A percentile compares a stretch with the other conserved stretches of the same genome.
These are phyloP conservation scores for Disparrhopalites patrizii DNA, from an alignment of 2,888 invertebrate genomes.

Conservation along the genomic window DNA sequence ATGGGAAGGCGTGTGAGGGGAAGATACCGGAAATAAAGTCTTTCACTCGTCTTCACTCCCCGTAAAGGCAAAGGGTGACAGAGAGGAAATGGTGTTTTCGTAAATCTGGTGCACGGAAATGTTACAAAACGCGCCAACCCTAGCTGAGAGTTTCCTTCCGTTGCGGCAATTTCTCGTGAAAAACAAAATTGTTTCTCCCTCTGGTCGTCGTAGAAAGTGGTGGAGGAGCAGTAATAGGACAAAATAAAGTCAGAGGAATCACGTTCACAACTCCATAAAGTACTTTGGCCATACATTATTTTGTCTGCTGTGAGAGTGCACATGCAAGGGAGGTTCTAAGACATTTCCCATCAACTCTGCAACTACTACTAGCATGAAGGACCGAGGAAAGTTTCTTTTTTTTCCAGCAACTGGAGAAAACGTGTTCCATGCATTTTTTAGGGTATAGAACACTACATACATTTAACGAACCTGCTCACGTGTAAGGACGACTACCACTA, in stretches of 20 bases:
- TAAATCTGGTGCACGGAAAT: background rate
- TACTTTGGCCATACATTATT: background rate
- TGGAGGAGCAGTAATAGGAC: background rate
- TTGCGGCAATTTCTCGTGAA: background rate
- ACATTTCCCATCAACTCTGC: too few relatives aligned
- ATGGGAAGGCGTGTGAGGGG: background rate
- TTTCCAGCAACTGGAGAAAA: too few relatives aligned
- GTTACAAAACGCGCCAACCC: background rate
- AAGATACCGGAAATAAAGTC: constrained; percentile 18
- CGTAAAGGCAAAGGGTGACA: background rate
- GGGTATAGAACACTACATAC: too few relatives aligned
- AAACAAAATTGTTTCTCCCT: too few relatives aligned
- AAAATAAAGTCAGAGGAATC: background rate
- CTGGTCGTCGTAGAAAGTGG: background rate
- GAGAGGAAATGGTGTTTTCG: constrained; percentile 12
- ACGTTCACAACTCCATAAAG: background rate
- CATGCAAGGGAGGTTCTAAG: too few relatives aligned
- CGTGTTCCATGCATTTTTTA: too few relatives aligned
- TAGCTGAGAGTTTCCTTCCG: constrained; percentile 3
- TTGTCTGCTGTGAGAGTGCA: too few relatives aligned
- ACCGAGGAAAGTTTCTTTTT: too few relatives aligned
- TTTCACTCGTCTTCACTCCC: constrained; percentile 10
- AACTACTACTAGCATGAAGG: too few relatives aligned
- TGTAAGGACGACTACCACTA: too few relatives aligned
- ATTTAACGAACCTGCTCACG: too few relatives aligned